phyloP scores from a whole-genome alignment of 1,140 invertebrate species.

The Lysiphlebus fabarum region DNA sequence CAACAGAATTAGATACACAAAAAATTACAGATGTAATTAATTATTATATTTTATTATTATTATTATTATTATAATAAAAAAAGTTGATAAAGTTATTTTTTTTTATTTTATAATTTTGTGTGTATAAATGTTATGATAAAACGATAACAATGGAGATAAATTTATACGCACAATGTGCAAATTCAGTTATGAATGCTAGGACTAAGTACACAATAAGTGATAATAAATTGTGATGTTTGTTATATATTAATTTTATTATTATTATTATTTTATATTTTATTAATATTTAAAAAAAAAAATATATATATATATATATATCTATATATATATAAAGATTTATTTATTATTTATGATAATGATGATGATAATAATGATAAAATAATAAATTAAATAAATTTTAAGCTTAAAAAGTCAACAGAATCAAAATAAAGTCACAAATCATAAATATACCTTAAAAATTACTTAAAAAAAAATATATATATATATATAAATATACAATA shows the following conservation, averaged over 20 bases:
- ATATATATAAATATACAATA: no score
- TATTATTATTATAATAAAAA: no score
- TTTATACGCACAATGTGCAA: conserved; percentile 18
- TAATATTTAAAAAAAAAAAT: conserved; percentile 13
- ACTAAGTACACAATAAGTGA: conserved; percentile 30
- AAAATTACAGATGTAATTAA: no score
- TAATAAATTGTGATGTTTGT: conserved; percentile 32
- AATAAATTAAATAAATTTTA: background rate
- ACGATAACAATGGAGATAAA: conserved; percentile 13
- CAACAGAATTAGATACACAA: no score
- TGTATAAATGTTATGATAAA: conserved; percentile 1
- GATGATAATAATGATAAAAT: background rate
- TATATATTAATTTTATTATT: conserved; percentile 9
- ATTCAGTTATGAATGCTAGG: conserved; percentile 25
- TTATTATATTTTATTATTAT: no score
- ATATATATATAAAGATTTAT: no score
- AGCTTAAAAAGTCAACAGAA: background rate
- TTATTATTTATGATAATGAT: background rate
- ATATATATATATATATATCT: no score
- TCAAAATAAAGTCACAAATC: background rate
- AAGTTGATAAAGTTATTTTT: no score
- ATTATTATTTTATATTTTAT: conserved; percentile 6
- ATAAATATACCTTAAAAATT: background rate
- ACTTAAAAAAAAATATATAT: background rate
- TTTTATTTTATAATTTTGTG: conserved; percentile 6